A percentile compares a stretch with the other conserved stretches of the same genome.
Conservation (phyloP, 2,888 invertebrate genomes). For the Drosophila falleni region DNA sequence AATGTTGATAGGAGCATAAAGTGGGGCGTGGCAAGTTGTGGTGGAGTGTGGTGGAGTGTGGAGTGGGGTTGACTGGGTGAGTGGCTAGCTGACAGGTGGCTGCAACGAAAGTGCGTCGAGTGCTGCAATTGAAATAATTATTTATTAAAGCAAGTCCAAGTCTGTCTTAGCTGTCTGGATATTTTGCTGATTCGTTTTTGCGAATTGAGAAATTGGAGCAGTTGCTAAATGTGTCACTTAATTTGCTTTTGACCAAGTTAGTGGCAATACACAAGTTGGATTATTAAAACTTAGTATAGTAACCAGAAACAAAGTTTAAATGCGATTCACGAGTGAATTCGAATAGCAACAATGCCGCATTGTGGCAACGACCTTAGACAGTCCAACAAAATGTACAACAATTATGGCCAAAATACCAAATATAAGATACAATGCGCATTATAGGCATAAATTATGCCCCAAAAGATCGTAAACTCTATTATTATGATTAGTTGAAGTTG, state of each 20-base stretch:
- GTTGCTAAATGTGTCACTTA: conserved; percentile 62
- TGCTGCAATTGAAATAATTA: conserved; percentile 62
- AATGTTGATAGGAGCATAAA: not conserved
- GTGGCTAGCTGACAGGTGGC: conserved; percentile 27
- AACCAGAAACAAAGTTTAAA: conserved; percentile 22
- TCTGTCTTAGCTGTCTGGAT: conserved; percentile 24
- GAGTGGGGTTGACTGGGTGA: not conserved
- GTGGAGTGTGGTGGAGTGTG: not conserved
- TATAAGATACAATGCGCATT: conserved; percentile 53
- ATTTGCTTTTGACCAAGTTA: conserved; percentile 50
- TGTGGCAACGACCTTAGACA: conserved; percentile 61
- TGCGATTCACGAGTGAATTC: conserved; percentile 6
- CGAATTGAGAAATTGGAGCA: conserved; percentile 54
- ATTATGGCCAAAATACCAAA: conserved; percentile 41
- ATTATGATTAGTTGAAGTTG: conserved; percentile 41
- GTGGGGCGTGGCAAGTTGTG: not conserved
- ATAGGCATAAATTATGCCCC: conserved; percentile 63
- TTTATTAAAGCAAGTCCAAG: conserved; percentile 60
- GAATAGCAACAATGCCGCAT: conserved; percentile 55
- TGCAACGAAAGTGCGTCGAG: conserved; percentile 68
- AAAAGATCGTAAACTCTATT: conserved; percentile 43
- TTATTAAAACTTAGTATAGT: conserved; percentile 28
- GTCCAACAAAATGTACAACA: conserved; percentile 40
- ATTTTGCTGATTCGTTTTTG: conserved; percentile 42
- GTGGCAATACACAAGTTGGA: conserved; percentile 7